Evolutionary conservation across 2,888 invertebrate species (phyloP).

Genomic region (Harpagoxenus sublaevis): DNA sequence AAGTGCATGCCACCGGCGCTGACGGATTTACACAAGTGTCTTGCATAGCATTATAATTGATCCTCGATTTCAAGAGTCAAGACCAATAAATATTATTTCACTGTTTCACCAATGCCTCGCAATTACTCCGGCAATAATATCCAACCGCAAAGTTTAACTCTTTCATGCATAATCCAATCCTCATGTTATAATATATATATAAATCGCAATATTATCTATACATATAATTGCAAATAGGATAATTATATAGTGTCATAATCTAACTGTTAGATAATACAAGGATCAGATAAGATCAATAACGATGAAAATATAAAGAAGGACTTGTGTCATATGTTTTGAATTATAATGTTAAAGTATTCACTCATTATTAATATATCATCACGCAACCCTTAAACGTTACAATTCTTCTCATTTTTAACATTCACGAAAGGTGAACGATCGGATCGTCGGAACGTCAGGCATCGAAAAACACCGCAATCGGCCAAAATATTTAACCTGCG

Average conservation of each 20-base stretch:
- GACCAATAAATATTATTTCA: constrained; percentile 76
- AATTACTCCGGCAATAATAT: constrained; percentile 35
- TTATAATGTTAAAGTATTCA: neutral
- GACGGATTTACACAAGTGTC: constrained; percentile 80
- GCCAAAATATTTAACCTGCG: constrained; percentile 85
- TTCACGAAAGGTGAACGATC: constrained; percentile 21
- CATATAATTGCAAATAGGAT: neutral
- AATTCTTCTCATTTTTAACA: neutral
- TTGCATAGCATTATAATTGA: constrained; percentile 78
- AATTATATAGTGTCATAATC: neutral
- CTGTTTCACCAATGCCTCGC: constrained; percentile 50
- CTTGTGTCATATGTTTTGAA: neutral
- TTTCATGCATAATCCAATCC: neutral
- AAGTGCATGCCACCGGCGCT: constrained; percentile 46
- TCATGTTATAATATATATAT: neutral
- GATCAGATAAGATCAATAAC: neutral
- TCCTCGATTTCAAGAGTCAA: constrained; percentile 70
- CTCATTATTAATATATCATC: neutral
- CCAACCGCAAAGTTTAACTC: neutral
- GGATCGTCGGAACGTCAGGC: constrained; percentile 49
- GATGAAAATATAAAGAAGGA: neutral
- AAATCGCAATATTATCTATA: neutral
- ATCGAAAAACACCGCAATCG: constrained; percentile 69
- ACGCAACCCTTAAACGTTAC: neutral
- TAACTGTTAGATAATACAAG: neutral